phyloP scores from a whole-genome alignment of 2,797 vertebrate species.

The Etheostoma perlongum region DNA sequence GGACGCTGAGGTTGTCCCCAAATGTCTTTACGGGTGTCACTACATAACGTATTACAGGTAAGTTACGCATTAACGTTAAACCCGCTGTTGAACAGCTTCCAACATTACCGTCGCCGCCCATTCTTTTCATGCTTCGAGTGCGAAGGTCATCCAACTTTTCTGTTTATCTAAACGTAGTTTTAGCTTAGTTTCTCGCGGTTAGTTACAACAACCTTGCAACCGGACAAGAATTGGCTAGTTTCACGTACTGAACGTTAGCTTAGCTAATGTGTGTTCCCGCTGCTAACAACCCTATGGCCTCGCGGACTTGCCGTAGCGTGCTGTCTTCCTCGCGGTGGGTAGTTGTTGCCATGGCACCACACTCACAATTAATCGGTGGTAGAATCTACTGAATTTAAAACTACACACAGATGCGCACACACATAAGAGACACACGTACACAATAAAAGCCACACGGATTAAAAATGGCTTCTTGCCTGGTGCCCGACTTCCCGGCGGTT shows the following conservation, averaged over 20 bases:
- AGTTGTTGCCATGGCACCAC: constrained; percentile 48
- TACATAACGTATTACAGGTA: constrained; percentile 28
- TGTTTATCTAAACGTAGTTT: neutral
- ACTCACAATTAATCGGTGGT: constrained; percentile 5
- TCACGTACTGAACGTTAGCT: neutral
- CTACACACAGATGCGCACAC: neutral
- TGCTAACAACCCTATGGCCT: neutral
- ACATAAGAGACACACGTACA: accelerated
- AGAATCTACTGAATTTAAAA: neutral
- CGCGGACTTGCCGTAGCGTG: constrained; percentile 54
- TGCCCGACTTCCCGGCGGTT: constrained; percentile 79
- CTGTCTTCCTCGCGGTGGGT: neutral
- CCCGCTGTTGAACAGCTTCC: neutral
- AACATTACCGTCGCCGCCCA: accelerated
- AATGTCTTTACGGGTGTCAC: neutral
- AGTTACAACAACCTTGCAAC: accelerated
- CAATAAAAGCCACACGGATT: neutral
- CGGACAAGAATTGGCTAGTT: neutral
- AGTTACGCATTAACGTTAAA: constrained; percentile 31
- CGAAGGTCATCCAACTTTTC: neutral
- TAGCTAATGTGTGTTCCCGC: neutral
- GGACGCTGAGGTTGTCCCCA: neutral
- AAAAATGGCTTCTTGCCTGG: constrained; percentile 73
- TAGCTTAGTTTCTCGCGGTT: neutral
- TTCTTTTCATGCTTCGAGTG: neutral